phyloP scores from a whole-genome alignment of 2,888 invertebrate genomes.

The Tipula vernalis region DNA sequence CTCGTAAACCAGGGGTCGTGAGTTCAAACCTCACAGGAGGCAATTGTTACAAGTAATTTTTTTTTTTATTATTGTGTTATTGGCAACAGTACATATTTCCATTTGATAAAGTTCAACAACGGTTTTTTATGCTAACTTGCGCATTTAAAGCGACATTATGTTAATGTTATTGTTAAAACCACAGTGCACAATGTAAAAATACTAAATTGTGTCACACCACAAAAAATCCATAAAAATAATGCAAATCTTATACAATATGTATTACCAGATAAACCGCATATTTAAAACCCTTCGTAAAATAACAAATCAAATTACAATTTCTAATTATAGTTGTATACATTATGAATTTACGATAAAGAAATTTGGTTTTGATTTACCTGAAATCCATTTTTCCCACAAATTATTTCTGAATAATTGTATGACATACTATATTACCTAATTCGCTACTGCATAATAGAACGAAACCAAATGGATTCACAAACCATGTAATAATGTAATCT shows the following conservation, averaged over 20 bases:
- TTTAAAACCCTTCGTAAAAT: not conserved
- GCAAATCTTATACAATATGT: not conserved
- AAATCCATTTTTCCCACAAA: not conserved
- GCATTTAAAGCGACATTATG: no score
- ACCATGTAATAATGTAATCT: not conserved
- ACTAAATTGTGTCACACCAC: not conserved
- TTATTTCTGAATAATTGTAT: not conserved
- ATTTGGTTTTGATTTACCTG: not conserved
- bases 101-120: no score
- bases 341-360: not conserved
- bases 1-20: constrained; percentile 12
- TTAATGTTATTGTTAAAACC: no score
- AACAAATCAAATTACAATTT: not conserved
- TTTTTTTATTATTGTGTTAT: not conserved
- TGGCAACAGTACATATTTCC: no score
- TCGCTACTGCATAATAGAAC: not conserved
- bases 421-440: not conserved
- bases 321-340: not conserved
- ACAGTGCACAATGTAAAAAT: not conserved
- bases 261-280: not conserved
- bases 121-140: no score
- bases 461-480: not conserved
- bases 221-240: not conserved
- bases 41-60: not conserved
- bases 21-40: constrained; percentile 12